phyloP scores from a whole-genome alignment of 1,140 invertebrate species.

The Diorhabda carinulata region DNA sequence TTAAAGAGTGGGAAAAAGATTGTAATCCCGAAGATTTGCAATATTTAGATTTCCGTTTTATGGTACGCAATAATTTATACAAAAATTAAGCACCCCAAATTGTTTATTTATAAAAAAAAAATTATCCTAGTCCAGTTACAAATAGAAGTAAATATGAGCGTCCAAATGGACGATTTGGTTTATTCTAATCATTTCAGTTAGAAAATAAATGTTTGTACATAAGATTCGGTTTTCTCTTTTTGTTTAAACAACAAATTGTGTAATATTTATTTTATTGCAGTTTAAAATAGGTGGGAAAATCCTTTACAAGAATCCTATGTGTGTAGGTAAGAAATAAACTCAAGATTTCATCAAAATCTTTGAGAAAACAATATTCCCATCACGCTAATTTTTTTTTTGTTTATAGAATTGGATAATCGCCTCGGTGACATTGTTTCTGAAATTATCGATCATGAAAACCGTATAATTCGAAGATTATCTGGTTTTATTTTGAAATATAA shows the following conservation, averaged over 20 bases:
- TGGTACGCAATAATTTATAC: slow-evolving; percentile 48
- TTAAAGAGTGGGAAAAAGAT: slow-evolving; percentile 59
- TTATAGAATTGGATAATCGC: slow-evolving; percentile 69
- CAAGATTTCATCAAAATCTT: background rate
- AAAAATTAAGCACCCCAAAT: no score
- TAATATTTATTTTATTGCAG: slow-evolving; percentile 29
- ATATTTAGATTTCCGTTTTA: slow-evolving; percentile 65
- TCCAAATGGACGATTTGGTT: no score
- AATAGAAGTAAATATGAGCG: no score
- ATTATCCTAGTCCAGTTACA: no score
- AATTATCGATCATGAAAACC: slow-evolving; percentile 71
- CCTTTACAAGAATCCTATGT: slow-evolving; percentile 72
- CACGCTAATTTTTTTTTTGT: slow-evolving; percentile 18
- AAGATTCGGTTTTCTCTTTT: no score
- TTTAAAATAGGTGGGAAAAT: slow-evolving; percentile 48
- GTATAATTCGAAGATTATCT: slow-evolving; percentile 68
- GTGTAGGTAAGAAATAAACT: slow-evolving; percentile 56
- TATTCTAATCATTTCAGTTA: no score
- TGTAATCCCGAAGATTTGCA: slow-evolving; percentile 52
- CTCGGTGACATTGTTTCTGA: slow-evolving; percentile 72
- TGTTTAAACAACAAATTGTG: no score
- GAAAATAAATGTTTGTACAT: no score
- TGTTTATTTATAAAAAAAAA: no score
- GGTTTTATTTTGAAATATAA: slow-evolving; percentile 61
- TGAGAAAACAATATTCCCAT: slow-evolving; percentile 13